These are phyloP conservation scores for Bufo gargarizans DNA, from an alignment of 2,113 vertebrate species.

Conservation along the genomic window DNA sequence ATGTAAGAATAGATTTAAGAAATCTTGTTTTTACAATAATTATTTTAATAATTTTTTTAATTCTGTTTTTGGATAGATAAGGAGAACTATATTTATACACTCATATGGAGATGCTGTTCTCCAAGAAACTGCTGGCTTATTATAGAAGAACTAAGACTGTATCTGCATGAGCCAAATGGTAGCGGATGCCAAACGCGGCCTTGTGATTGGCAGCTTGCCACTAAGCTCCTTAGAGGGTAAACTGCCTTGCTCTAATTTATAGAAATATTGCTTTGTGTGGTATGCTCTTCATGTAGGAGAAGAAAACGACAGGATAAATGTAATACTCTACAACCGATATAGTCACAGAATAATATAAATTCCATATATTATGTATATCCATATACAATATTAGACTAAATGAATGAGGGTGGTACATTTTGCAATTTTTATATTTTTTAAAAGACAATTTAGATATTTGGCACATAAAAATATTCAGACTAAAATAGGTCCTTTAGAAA, in stretches of 20 bases:
- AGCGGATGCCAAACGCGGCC: conserved; percentile 23
- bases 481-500: too few relatives aligned
- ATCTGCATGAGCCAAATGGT: background rate
- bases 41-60: background rate
- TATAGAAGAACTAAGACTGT: conserved; percentile 40
- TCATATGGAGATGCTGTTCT: conserved; percentile 52
- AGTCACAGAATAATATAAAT: background rate
- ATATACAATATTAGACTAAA: background rate
- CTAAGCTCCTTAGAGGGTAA: conserved; percentile 52
- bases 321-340: background rate
- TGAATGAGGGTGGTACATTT: background rate
- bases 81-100: conserved; percentile 56
- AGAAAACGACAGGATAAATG: background rate
- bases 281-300: conserved; percentile 15
- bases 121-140: conserved; percentile 42
- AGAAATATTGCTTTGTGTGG: conserved; percentile 49
- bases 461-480: too few relatives aligned
- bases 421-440: too few relatives aligned
- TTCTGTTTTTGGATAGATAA: conserved; percentile 45
- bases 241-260: conserved; percentile 43
- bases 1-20: background rate
- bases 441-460: background rate
- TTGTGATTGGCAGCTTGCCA: background rate
- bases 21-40: conserved; percentile 24
- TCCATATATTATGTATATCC: background rate